These are phyloP conservation scores for Trachelus iudaicus DNA, from an alignment of 2,888 invertebrate genomes.

Conservation along the genomic window DNA sequence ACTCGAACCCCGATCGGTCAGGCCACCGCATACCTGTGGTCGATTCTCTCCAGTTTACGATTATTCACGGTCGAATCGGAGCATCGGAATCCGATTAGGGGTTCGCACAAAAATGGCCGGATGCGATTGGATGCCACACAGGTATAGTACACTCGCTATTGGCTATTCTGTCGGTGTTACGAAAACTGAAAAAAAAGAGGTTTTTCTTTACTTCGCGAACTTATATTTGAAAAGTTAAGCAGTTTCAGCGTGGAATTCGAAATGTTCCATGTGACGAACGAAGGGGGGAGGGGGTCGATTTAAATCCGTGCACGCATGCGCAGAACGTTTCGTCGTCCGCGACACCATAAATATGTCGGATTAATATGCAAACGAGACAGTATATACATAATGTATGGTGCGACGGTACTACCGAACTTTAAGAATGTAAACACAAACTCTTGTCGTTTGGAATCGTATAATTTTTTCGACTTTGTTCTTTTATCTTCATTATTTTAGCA, in stretches of 20 bases:
- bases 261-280: neutral
- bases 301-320: conserved; percentile 34
- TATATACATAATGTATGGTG: conserved; percentile 37
- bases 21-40: conserved; percentile 44
- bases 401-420: conserved; percentile 30
- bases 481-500: conserved; percentile 1
- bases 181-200: neutral
- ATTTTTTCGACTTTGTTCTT: neutral
- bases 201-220: neutral
- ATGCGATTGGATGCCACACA: neutral
- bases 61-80: conserved; percentile 39
- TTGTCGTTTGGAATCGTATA: neutral
- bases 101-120: neutral
- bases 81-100: conserved; percentile 16
- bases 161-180: neutral
- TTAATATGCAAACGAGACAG: conserved; percentile 40
- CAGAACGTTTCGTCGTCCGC: conserved; percentile 25
- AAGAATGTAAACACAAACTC: conserved; percentile 22
- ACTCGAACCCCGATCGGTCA: conserved; percentile 34
- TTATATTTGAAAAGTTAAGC: neutral
- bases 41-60: conserved; percentile 39
- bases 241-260: neutral
- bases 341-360: conserved; percentile 43
- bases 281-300: conserved; percentile 13
- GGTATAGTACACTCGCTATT: neutral